These are phyloP conservation scores for Ceratosolen fusciceps DNA, from an alignment of 1,140 invertebrate species.

Conservation along the genomic window DNA sequence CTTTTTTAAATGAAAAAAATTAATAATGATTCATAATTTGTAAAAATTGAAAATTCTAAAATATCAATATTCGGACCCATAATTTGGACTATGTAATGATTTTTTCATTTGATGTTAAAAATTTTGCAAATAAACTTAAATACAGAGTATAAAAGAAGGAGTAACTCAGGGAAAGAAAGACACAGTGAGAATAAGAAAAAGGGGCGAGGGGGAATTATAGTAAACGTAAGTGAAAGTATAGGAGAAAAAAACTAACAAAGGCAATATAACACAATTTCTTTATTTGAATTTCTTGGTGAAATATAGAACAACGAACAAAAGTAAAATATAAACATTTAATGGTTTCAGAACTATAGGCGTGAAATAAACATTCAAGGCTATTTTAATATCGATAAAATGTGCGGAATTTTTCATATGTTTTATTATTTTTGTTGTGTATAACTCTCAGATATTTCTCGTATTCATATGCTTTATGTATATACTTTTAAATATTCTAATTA, in stretches of 20 bases:
- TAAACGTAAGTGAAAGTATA: too few relatives aligned
- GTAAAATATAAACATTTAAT: conserved; percentile 38
- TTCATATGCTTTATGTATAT: conserved; percentile 1
- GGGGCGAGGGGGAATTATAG: too few relatives aligned
- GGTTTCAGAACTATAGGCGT: conserved; percentile 49
- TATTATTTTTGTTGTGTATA: not conserved
- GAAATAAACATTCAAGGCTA: conserved; percentile 23
- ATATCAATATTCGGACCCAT: not conserved
- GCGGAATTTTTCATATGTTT: conserved; percentile 51
- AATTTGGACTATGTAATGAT: not conserved
- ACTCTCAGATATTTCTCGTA: conserved; percentile 40
- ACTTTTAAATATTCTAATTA: not conserved
- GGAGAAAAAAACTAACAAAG: not conserved
- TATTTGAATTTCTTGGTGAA: conserved; percentile 39
- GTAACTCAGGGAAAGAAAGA: not conserved
- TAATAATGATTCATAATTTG: too few relatives aligned
- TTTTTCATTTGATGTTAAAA: not conserved
- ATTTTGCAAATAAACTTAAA: not conserved
- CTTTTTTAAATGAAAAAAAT: too few relatives aligned
- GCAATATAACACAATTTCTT: not conserved
- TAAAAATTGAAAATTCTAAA: not conserved
- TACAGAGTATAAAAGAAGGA: not conserved
- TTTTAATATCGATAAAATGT: conserved; percentile 48
- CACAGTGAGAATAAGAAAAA: not conserved
- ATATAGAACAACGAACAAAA: conserved; percentile 46